Evolutionary conservation across 2,797 vertebrate genomes (phyloP).

Genomic region (Lycodopsis pacificus): DNA sequence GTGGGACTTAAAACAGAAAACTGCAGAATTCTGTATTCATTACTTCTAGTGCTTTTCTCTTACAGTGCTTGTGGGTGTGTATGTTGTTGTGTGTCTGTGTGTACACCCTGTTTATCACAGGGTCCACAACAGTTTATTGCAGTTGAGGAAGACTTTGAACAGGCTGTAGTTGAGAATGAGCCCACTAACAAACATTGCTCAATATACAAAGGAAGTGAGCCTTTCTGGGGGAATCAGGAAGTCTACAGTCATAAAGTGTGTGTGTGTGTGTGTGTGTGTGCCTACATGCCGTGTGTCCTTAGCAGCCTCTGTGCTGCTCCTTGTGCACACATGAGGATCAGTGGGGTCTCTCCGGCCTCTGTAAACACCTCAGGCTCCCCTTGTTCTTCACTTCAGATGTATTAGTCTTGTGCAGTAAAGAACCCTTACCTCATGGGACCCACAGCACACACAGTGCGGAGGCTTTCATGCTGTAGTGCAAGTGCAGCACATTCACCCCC

Average conservation of each 20-base stretch:
- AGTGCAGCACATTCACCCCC: constrained; percentile 12
- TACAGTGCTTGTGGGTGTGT: neutral
- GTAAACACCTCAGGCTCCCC: constrained; percentile 10
- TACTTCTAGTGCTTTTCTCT: neutral
- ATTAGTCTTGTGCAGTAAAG: constrained; percentile 29
- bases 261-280: neutral
- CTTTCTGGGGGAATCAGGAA: constrained; percentile 43
- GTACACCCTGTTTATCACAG: neutral
- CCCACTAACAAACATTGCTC: constrained; percentile 36
- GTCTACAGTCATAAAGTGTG: neutral
- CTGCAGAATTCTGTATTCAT: neutral
- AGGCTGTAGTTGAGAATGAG: constrained; percentile 36
- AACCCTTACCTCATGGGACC: constrained; percentile 17
- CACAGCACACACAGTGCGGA: neutral
- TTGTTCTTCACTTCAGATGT: constrained; percentile 5
- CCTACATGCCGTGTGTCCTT: neutral
- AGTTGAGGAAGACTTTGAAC: constrained; percentile 26
- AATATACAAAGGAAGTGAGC: constrained; percentile 41
- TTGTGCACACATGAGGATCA: constrained; percentile 17
- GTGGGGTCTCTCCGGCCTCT: neutral
- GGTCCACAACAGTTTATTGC: neutral
- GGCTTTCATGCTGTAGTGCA: neutral
- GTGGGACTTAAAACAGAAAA: neutral
- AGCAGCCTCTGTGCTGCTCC: neutral
- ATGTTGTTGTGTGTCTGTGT: neutral